Percentiles rank a stretch among this genome's conserved stretches.
phyloP scores from a whole-genome alignment of 2,888 invertebrate genomes.

The Erebia aethiops region DNA sequence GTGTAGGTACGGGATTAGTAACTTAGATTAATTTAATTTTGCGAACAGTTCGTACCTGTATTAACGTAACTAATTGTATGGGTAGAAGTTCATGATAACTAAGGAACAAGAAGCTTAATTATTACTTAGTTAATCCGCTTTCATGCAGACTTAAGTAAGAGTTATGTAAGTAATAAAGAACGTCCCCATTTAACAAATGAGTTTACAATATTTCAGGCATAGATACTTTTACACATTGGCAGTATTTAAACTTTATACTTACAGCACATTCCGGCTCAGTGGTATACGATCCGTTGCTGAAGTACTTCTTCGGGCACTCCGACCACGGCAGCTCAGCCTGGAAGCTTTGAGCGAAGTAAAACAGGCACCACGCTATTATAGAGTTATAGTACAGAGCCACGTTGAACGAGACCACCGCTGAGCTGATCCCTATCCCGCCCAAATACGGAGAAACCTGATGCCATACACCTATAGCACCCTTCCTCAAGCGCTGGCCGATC shows the following conservation, averaged over 20 bases:
- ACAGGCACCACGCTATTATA: constrained; percentile 98
- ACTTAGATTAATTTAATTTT: too few species aligned
- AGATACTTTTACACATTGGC: too few species aligned
- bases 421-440: constrained; percentile 95
- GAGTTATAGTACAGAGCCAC: constrained; percentile 99
- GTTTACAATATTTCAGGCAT: too few species aligned
- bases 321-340: constrained; percentile 96
- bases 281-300: constrained; percentile 90
- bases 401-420: constrained; percentile 97
- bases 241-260: constrained; percentile 59
- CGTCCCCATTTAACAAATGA: too few species aligned
- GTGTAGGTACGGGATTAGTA: too few species aligned
- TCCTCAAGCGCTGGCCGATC: constrained; percentile 95
- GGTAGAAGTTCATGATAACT: too few species aligned
- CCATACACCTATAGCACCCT: constrained; percentile 98
- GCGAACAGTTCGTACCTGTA: too few species aligned
- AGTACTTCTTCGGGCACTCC: constrained; percentile 93
- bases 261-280: constrained; percentile 92
- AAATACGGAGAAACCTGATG: constrained; percentile 95
- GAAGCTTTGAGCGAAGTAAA: constrained; percentile 97
- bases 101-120: too few species aligned
- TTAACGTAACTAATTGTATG: too few species aligned
- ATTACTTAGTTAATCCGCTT: too few species aligned
- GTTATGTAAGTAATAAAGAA: too few species aligned
- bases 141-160: too few species aligned